phyloP scores from a whole-genome alignment of 2,797 vertebrate genomes.

The Anableps anableps region DNA sequence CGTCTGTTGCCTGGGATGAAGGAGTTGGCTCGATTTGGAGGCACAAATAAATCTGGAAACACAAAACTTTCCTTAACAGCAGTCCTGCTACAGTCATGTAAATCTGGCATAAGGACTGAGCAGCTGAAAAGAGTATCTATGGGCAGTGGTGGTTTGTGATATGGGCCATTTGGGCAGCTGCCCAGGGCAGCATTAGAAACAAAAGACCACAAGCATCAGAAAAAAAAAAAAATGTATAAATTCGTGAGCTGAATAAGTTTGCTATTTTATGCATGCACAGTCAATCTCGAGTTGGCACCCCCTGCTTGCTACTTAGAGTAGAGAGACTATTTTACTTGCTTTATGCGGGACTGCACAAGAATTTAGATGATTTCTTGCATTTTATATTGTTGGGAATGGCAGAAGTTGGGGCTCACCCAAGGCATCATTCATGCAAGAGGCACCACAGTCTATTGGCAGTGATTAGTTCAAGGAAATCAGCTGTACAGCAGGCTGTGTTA shows the following conservation, averaged over 20 bases:
- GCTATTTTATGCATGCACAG: neutral
- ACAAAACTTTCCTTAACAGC: conserved; percentile 36
- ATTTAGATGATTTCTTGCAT: neutral
- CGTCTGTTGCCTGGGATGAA: conserved; percentile 61
- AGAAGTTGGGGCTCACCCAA: neutral
- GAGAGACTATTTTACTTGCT: neutral
- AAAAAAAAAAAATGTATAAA: neutral
- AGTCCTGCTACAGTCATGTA: neutral
- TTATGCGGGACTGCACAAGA: neutral
- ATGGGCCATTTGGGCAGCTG: neutral
- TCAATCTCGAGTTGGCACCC: neutral
- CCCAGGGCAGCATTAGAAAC: neutral
- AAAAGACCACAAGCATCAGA: neutral
- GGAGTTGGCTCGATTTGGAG: conserved; percentile 70
- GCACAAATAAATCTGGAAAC: conserved; percentile 75
- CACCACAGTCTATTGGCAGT: neutral
- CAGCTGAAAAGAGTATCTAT: neutral
- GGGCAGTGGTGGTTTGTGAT: neutral
- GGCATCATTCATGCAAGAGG: neutral
- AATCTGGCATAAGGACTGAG: neutral
- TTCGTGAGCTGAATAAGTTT: neutral
- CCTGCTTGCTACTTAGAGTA: neutral
- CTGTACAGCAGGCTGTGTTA: conserved; percentile 30
- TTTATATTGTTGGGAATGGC: neutral
- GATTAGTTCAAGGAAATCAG: conserved; percentile 26